Conservation (phyloP, 2,113 vertebrate genomes). For the Fregetta grallaria region DNA sequence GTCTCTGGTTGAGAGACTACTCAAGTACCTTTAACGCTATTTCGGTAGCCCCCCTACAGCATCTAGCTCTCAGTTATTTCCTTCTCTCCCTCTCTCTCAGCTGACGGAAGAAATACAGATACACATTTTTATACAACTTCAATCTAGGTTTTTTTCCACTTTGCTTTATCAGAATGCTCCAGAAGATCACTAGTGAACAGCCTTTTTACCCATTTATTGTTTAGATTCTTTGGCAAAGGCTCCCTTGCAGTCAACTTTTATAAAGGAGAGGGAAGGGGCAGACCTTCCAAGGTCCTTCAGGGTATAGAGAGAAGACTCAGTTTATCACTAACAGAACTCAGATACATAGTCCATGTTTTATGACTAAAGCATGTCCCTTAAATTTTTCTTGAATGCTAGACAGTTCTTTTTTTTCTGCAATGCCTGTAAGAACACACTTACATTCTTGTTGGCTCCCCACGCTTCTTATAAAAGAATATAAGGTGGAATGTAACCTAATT, state of each 20-base stretch:
- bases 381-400: neutral
- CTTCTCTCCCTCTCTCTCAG: neutral
- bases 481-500: neutral
- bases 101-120: neutral
- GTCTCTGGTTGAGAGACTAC: neutral
- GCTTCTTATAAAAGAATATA: neutral
- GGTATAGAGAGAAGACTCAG: neutral
- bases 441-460: neutral
- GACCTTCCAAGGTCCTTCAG: neutral
- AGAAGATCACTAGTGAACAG: neutral
- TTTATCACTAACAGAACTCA: neutral
- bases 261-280: neutral
- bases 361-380: neutral
- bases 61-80: neutral
- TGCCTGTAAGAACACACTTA: neutral
- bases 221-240: neutral
- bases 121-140: neutral
- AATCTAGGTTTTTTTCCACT: neutral
- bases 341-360: neutral
- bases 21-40: neutral
- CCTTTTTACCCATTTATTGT: neutral
- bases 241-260: neutral
- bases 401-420: neutral
- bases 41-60: neutral
- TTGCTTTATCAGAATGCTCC: neutral